Conservation (phyloP, 2,113 vertebrate species). For the Oxyruncus cristatus region DNA sequence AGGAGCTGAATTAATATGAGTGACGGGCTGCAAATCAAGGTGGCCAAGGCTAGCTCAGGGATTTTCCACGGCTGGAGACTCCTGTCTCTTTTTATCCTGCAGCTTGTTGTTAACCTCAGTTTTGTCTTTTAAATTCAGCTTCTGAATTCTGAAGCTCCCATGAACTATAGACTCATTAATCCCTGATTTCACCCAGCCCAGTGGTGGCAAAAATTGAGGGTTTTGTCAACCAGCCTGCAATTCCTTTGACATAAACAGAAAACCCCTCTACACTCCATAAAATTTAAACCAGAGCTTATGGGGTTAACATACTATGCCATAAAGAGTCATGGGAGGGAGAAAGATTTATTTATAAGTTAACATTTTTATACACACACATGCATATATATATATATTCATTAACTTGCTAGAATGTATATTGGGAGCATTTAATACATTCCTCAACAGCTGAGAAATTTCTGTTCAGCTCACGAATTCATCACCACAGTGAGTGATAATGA, state of each 20-base stretch:
- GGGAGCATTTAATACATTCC: conserved; percentile 9
- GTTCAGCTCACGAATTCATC: neutral
- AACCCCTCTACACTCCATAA: neutral
- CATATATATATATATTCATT: conserved; percentile 39
- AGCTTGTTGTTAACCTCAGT: neutral
- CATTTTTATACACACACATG: neutral
- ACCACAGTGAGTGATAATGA: conserved; percentile 7
- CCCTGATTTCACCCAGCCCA: neutral
- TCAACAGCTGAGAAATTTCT: conserved; percentile 34
- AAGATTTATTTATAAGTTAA: conserved; percentile 23
- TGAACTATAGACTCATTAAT: neutral
- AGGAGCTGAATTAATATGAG: neutral
- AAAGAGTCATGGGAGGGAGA: neutral
- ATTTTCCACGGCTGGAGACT: neutral
- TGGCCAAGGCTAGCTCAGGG: neutral
- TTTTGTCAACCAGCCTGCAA: neutral
- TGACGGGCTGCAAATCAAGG: neutral
- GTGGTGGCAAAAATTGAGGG: too few species aligned
- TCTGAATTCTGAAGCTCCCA: neutral
- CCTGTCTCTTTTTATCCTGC: neutral
- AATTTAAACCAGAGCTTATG: neutral
- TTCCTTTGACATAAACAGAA: neutral
- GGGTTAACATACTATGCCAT: neutral
- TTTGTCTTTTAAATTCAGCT: neutral
- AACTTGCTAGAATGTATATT: neutral